Base-by-base conservation (phyloP, 2,888 invertebrate genomes). In the Empis livida region DNA sequence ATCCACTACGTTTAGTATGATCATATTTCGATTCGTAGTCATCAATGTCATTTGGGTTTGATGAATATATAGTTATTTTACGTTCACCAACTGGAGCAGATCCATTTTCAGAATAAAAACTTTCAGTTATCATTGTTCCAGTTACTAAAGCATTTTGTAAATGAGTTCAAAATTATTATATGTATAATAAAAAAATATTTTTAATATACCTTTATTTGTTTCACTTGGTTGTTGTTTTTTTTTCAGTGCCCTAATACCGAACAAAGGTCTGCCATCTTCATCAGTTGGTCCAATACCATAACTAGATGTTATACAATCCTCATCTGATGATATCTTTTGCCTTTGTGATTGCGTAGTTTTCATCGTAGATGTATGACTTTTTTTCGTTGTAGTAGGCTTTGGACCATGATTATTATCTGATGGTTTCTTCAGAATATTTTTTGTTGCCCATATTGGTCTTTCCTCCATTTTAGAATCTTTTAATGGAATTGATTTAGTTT, bases 231-330 rank as follows among this genome's bases (percentile, higher is more conserved):
- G 76, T 49, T 68, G 67, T 60, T 76, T 75, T 49, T 74, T 73
- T 53, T 77, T 73, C 49, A 88, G 72, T 48, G 88, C 87, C 60
- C 76, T 77, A 55, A 88, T 77, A 46, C 88, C 88, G 68, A 88
- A 88, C 48, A 88, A 71, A 17, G 87, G 87, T 48, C 76, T 73
- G 11, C 88, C 87, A 56, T 84, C 79, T 54, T 86, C 84, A 61
- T 88, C 88, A 3, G 83, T 79, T 23, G 88, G 88, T 1, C 88
- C 88, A 2, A 85, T 82, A 2, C 87, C 87, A 64, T 88, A 88
- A 62, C 85, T 83, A 2, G 86, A 86, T 4, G 82, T 86, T 49
- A 88, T 81, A 27, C 77, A 77, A 61, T 84, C 82, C 47, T 68
- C 68, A 46, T 66, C 67, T 0, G 73, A 74, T 1, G 64, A 60